phyloP scores from a whole-genome alignment of 2,888 invertebrate genomes.

The Lasioglossum leucozonium region DNA sequence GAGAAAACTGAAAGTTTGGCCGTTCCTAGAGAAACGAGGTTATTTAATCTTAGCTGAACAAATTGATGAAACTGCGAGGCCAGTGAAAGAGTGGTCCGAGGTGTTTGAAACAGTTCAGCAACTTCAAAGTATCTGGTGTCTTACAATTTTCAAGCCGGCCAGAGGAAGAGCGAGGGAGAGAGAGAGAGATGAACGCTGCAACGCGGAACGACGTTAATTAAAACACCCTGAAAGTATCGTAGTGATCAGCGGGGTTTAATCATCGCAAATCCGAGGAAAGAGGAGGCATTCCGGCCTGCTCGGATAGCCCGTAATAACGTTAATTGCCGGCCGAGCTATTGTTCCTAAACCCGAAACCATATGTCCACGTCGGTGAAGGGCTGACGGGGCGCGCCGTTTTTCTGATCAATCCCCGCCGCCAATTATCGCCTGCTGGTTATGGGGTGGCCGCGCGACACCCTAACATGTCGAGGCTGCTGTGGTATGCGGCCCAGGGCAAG shows the following conservation, averaged over 20 bases:
- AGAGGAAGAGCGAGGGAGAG: background rate
- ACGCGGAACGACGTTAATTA: constrained; percentile 19
- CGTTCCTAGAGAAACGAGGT: background rate
- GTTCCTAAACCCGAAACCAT: constrained; percentile 51
- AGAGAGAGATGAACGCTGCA: background rate
- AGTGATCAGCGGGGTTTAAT: constrained; percentile 20
- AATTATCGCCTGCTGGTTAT: constrained; percentile 58
- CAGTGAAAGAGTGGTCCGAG: background rate
- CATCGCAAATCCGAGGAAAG: background rate
- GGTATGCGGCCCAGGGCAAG: constrained; percentile 49
- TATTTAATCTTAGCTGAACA: constrained; percentile 2
- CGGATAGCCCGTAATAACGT: constrained; percentile 43
- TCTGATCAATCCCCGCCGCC: constrained; percentile 52
- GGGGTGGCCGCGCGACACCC: constrained; percentile 42
- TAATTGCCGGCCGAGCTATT: constrained; percentile 48
- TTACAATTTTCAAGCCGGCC: background rate
- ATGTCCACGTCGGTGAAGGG: constrained; percentile 49
- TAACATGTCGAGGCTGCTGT: constrained; percentile 32
- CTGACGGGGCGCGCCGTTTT: constrained; percentile 44
- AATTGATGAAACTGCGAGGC: background rate
- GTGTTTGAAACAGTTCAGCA: background rate
- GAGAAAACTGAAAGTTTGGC: background rate
- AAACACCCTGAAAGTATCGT: background rate
- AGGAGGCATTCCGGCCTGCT: constrained; percentile 2
- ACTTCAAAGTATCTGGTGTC: constrained; percentile 5